A percentile compares a stretch with the other conserved stretches of the same genome.
These are phyloP conservation scores for Doris montereyensis DNA, from an alignment of 2,888 invertebrate genomes.

Conservation along the genomic window DNA sequence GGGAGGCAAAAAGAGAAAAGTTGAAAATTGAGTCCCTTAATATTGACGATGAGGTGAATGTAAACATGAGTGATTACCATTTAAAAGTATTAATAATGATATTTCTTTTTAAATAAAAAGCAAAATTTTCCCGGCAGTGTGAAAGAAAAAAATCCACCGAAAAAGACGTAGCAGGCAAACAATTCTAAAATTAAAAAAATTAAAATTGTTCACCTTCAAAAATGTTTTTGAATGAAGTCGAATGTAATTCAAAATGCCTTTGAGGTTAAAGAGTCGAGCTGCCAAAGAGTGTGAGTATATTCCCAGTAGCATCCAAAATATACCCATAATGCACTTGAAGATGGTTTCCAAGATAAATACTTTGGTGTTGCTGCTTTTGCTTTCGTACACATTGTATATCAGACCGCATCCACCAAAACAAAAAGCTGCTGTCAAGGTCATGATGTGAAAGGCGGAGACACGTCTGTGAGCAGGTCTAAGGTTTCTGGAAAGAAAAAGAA, in stretches of 20 bases:
- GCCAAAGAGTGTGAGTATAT: slow-evolving; percentile 73
- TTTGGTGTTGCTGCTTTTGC: slow-evolving; percentile 63
- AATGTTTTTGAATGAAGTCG: slow-evolving; percentile 73
- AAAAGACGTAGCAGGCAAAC: too few relatives aligned
- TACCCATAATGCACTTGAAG: slow-evolving; percentile 66
- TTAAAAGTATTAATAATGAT: too few relatives aligned
- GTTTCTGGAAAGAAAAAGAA: too few relatives aligned
- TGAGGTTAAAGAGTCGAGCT: slow-evolving; percentile 70
- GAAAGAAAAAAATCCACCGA: too few relatives aligned
- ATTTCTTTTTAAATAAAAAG: too few relatives aligned
- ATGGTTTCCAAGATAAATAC: slow-evolving; percentile 69
- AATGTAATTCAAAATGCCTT: slow-evolving; percentile 70
- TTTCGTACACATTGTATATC: slow-evolving; percentile 68
- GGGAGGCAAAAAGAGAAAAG: too few relatives aligned
- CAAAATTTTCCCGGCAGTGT: too few relatives aligned
- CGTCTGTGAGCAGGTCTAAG: slow-evolving; percentile 57
- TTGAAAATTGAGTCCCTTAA: too few relatives aligned
- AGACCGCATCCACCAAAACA: slow-evolving; percentile 62
- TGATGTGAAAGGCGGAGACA: slow-evolving; percentile 64
- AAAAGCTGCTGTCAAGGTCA: slow-evolving; percentile 63
- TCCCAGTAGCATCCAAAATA: slow-evolving; percentile 72
- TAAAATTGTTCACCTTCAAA: slow-evolving; percentile 71
- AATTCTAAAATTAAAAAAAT: too few relatives aligned
- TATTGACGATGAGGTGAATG: too few relatives aligned
- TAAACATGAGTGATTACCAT: too few relatives aligned